Base-by-base conservation (phyloP, 2,888 invertebrate species). In the Macropis europaea region DNA sequence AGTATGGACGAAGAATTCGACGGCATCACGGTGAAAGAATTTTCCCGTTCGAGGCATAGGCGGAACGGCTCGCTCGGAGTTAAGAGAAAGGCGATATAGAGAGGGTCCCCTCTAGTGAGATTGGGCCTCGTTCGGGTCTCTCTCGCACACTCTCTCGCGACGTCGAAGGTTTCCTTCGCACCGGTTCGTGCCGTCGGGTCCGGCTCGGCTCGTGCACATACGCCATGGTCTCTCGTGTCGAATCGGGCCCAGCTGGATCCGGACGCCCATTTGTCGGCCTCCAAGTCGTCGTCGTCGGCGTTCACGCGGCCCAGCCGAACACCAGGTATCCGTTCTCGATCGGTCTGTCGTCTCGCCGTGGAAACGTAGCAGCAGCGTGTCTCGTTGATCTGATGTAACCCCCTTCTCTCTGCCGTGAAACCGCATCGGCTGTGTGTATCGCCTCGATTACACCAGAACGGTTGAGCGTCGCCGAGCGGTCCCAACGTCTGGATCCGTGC, bases 391-490 rank as follows among this genome's bases (percentile, higher is more conserved):
- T 81, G 81, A 81, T 81, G 81, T 81, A 81, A 81, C 77, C 71
- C 77, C 73, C 75, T 71, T 67, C 71, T 69, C 62, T 70, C 62
- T 56, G 68, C 59, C 70, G 80, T 73, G 60, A 81, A 82, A 82
- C 82, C 82, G 69, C 81, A 73, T 76, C 70, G 66, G 57, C 47
- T 62, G 72, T 77, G 76, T 72, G 68, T 81, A 82, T 72, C 82
- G 82, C 79, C 54, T 79, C 82, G 82, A 82, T 82, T 82, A 82
- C 79, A 77, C 76, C 61, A 68, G 69, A 73, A 63, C 72, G 57
- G 64, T 63, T 59, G 66, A 74, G 79, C 79, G 78, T 73, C 79
- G 70, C 62, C 76, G 79, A 72, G 76, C 68, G 61, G 79, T 71
- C 71, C 76, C 76, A 78, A 77, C 71, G 66, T 62, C 56, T 74